Evolutionary conservation across 2,113 vertebrate species (phyloP).

Genomic region (Spilogale gracilis): DNA sequence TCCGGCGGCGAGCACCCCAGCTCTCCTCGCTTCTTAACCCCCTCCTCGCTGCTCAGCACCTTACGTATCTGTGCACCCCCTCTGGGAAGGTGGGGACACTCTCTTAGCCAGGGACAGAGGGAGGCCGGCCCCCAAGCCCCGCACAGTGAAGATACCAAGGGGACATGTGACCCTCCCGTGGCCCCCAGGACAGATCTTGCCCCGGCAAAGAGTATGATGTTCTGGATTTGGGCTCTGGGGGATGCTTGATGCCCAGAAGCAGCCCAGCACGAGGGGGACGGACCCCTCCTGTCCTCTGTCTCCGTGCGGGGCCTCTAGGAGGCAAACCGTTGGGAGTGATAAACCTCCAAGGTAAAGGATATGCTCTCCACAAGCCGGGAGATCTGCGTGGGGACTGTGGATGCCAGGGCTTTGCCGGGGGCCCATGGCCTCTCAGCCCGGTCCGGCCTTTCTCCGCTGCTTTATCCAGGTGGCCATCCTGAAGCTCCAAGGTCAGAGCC

Average conservation of each 20-base stretch:
- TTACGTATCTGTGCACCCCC: too few species aligned
- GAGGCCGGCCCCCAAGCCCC: background rate
- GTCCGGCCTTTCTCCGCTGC: background rate
- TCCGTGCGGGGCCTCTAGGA: background rate
- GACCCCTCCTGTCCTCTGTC: background rate
- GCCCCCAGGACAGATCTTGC: background rate
- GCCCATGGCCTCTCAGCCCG: background rate
- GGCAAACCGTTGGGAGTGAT: background rate
- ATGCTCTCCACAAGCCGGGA: background rate
- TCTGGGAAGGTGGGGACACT: fast-evolving
- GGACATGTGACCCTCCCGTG: fast-evolving
- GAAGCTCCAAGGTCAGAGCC: background rate
- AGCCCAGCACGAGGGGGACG: background rate
- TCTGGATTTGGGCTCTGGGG: background rate
- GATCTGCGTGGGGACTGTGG: background rate
- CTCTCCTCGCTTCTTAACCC: background rate
- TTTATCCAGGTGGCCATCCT: background rate
- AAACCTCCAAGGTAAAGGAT: background rate
- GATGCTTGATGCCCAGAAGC: background rate
- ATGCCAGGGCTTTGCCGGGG: too few species aligned
- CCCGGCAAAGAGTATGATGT: background rate
- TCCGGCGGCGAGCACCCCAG: fast-evolving
- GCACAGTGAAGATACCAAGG: background rate
- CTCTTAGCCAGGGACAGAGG: background rate
- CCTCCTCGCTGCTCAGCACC: fast-evolving